Evolutionary conservation across 1,140 invertebrate genomes (phyloP), one percentile per base, ranked within the genome.

Genomic region (Drosophila bifasciata): DNA sequence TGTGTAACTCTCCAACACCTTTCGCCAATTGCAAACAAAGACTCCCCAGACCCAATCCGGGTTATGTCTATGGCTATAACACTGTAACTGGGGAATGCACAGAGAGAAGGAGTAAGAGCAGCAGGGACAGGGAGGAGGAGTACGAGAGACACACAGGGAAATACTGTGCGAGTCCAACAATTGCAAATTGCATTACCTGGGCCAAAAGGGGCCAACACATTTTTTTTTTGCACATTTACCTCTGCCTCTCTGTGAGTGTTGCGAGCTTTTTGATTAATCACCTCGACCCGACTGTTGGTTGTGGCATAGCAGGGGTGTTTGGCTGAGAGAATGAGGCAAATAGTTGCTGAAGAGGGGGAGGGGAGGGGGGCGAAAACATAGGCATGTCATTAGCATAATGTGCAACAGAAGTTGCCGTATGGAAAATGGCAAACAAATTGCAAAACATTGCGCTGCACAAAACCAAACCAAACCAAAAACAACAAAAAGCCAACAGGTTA

Each of bases 361-460:
- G 63, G 13, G 40, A 48, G 17, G 41, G 78, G 41, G 60, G 56
- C 45, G 25, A 7, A 8, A n/a, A 28, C 60, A 32, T 43, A 64
- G 72, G 77, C 77, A 80, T 67, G 79, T 84, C 79, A 84, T 84
- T 84, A 84, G 80, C 79, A 84, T 85, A 84, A 84, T 84, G 76
- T 85, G 80, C 80, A 85, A 85, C 80, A 72, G 76, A 84, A 84
- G 71, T 85, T 79, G 71, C 40, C 58, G 52, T 76, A 68, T 76
- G 76, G 66, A 79, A 84, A 84, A 84, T 84, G 80, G 64, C 70
- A 76, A 84, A 85, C 76, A 84, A 79, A 83, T 84, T 83, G 79
- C 79, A 66, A 79, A 75, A 79, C 39, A 36, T 19, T 57, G 36
- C 32, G 53, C 71, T 44, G 21, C 28, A 44, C 48, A 53, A 44